Percentiles rank a stretch among this genome's conserved stretches.
Conservation (phyloP, 2,113 vertebrate genomes). For the Dendrocopos noguchii region DNA sequence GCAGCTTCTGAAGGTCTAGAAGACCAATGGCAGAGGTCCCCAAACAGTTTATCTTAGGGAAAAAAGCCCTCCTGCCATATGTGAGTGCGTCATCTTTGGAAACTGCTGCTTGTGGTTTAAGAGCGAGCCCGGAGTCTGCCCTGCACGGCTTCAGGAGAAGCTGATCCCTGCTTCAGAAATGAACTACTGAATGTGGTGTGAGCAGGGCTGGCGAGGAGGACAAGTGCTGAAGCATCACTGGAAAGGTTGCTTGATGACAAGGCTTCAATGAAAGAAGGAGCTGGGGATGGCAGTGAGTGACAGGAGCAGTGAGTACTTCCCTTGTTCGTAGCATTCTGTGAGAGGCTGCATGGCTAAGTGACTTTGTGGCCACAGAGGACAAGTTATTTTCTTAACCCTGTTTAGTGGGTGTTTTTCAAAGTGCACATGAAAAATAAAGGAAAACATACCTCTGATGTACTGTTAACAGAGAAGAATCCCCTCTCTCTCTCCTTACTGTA, state of each 20-base stretch:
- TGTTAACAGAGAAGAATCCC: not conserved
- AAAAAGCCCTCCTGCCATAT: not conserved
- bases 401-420: not conserved
- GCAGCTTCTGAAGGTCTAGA: not conserved
- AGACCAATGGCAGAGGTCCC: not conserved
- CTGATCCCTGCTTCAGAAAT: not conserved
- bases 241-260: not conserved
- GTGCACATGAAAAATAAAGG: not conserved
- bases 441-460: not conserved
- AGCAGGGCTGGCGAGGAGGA: not conserved
- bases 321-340: not conserved
- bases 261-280: not conserved
- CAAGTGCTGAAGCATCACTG: not conserved
- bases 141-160: not conserved
- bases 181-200: rapidly evolving
- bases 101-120: not conserved
- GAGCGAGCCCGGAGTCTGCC: not conserved
- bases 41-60: not conserved
- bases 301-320: not conserved
- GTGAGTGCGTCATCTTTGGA: not conserved
- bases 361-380: not conserved
- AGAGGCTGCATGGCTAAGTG: not conserved
- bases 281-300: not conserved
- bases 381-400: not conserved
- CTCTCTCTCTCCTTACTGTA: not conserved